Evolutionary conservation across 2,797 vertebrate genomes (phyloP), one percentile per base, ranked within the genome.

Genomic region (Urocyon cinereoargenteus): DNA sequence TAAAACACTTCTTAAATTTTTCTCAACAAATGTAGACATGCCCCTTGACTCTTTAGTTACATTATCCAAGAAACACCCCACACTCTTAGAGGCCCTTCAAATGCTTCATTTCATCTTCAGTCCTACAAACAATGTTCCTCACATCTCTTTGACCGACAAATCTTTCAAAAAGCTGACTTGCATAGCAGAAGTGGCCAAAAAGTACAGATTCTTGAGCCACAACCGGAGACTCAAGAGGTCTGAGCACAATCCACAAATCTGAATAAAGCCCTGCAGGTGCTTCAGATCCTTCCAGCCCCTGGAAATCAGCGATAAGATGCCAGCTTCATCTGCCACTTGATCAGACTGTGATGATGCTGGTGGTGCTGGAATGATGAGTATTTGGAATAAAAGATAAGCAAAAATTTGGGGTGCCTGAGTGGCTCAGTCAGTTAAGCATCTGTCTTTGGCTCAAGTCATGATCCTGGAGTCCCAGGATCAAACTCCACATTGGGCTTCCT

Each of bases 21-120:
- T 95, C 78, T 64, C 64, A 75, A 77, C 8, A 93, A 55, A 90
- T 28, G 95, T 34, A 73, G 19, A 97, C 55, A 91, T 31, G 59
- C 1, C 6, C 28, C 62, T 92, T 86, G 55, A 51, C 49, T 13
- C 10, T 86, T 90, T 55, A 66, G 10, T 86, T 93, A 92, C 1
- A 31, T 85, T 62, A 78, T 18, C 45, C 10, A 55, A 81, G n/a
- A 96, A 77, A 82, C 6, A 79, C 5, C 21, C 13, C 26, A 49
- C 55, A 31, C 6, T 81, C 31, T 84, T 70, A 40, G 14, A 34
- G 8, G 26, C 18, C n/a, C 59, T 94, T 53, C 70, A 64, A 70
- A 87, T 81, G 34, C 18, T 84, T 49, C 86, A 45, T 45, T 91
- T 40, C 13, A 21, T 70, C 78, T 90, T 75, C 64, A 6, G 16